Evolutionary conservation across 2,797 vertebrate genomes (phyloP).

Genomic region (Aselliscus stoliczkanus): DNA sequence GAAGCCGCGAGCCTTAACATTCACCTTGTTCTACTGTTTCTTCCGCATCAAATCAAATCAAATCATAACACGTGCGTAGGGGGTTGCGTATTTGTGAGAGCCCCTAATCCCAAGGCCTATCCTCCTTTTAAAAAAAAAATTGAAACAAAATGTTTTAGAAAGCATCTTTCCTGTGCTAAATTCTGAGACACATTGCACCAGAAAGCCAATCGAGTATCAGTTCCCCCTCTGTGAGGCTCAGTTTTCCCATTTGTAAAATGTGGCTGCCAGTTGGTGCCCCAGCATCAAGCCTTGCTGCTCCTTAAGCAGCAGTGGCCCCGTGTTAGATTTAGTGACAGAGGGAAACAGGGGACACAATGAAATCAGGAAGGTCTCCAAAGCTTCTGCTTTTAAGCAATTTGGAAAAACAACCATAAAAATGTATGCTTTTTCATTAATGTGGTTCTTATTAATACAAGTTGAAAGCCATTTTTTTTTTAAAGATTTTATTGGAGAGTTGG

Average conservation of each 20-base stretch:
- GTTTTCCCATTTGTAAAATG: neutral
- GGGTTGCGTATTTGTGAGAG: neutral
- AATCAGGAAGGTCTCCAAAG: neutral
- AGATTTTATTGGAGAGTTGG: too few relatives aligned
- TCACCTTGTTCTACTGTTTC: neutral
- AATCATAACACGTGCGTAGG: neutral
- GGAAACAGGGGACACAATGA: neutral
- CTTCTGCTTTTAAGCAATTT: neutral
- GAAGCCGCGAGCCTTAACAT: neutral
- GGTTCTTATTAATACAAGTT: neutral
- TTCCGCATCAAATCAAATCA: slow-evolving; percentile 26
- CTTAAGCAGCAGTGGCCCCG: neutral
- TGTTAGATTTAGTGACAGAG: neutral
- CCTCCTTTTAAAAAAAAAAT: neutral
- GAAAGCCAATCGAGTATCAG: neutral
- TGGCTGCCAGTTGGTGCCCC: neutral
- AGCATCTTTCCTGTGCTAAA: neutral
- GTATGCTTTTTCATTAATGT: neutral
- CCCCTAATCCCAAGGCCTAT: neutral
- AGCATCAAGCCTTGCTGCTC: neutral
- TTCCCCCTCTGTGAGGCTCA: neutral
- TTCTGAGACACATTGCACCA: neutral
- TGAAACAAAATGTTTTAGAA: slow-evolving; percentile 30
- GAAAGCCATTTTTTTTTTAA: slow-evolving; percentile 11
- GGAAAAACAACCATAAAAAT: neutral